Evolutionary conservation across 2,113 vertebrate species (phyloP).

Genomic region (Ciconia stormi): DNA sequence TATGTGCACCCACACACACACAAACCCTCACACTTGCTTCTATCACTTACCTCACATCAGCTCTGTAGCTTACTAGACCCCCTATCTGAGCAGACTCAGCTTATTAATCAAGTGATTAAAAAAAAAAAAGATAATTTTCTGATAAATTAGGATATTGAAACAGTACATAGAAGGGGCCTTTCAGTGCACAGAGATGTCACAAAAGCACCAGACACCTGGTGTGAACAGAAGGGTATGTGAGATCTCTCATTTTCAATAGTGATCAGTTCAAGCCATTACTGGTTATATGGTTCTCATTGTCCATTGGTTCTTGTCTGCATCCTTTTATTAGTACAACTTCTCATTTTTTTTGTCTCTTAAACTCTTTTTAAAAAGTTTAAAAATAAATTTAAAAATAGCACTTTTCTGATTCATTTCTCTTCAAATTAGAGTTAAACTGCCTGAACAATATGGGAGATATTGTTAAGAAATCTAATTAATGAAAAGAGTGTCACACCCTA

Average conservation of each 20-base stretch:
- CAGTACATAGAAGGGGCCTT: neutral
- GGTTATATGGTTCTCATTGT: neutral
- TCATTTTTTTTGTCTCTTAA: neutral
- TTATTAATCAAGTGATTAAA: neutral
- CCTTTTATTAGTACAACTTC: neutral
- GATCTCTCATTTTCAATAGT: neutral
- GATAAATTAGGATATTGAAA: neutral
- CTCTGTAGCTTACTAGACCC: neutral
- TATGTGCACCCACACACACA: accelerated
- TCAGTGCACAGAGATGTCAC: neutral
- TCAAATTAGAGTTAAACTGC: neutral
- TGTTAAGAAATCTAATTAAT: neutral
- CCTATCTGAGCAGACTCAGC: neutral
- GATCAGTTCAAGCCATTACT: neutral
- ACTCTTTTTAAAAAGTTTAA: neutral
- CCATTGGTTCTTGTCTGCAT: neutral
- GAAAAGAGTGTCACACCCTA: neutral
- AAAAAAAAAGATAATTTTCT: neutral
- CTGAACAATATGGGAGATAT: neutral
- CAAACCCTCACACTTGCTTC: neutral
- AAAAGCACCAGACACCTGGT: neutral
- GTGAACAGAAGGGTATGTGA: neutral
- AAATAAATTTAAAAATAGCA: neutral
- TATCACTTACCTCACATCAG: neutral
- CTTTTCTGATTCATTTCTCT: neutral